Evolutionary conservation across 2,797 vertebrate species (phyloP), one percentile per base, ranked within the genome.

Genomic region (Sebastiscus albofasciatus): DNA sequence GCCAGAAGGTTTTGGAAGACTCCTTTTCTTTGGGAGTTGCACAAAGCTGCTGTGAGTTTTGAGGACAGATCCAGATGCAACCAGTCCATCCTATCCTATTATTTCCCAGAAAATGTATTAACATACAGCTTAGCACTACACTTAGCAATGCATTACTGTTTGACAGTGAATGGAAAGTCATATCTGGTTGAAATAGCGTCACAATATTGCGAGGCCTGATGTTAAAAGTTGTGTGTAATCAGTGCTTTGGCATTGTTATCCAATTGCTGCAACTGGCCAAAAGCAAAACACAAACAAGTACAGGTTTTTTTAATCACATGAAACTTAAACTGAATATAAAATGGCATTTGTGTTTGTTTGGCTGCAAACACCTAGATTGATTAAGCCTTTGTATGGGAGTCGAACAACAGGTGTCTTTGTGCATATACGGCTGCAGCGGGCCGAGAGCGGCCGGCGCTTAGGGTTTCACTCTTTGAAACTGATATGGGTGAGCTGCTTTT

Each of bases 371-470:
- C 92, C 87, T 93, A 89, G 84, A 93, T 88, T 93, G 93, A 93
- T 95, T 91, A 93, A 92, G 80, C 59, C 81, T 91, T 89, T 86
- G 83, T 87, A 82, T 82, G 89, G 92, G 90, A 93, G 90, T 81
- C 27, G 91, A 96, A 96, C 96, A 96, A 96, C 96, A 96, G 96
- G 96, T 96, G 96, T 95, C 94, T 95, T 96, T 96, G 95, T 96
- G 93, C 91, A 77, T 87, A 89, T 78, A 65, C 83, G 94, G 89
- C 95, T 88, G 88, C 90, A 78, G 91, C 56, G 67, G 72, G 84
- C 89, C 71, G 91, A 89, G 86, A 85, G 83, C 67, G 68, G 81
- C 79, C 80, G n/a, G 92, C 89, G 94, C 93, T 92, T 96, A 90
- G 90, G 82, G 91, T 96, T 96, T 96, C 94, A 95, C 88, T 89